Conservation (phyloP, 2,113 vertebrate genomes). For the Oncorhynchus nerka region DNA sequence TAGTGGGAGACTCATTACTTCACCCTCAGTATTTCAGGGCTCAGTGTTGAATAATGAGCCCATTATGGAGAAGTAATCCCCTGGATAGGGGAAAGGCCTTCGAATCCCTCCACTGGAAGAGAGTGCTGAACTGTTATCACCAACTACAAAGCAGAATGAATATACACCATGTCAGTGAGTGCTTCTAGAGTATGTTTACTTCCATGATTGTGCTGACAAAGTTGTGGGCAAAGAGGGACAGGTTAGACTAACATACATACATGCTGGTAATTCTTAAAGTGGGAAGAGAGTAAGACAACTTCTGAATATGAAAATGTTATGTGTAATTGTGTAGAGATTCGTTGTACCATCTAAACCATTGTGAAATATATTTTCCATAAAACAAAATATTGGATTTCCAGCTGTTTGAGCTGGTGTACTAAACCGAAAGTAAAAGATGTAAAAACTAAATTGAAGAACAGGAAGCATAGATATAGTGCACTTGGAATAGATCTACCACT, state of each 20-base stretch:
- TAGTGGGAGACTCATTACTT: slow-evolving; percentile 71
- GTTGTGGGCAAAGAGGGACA: not conserved
- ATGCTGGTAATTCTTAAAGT: slow-evolving; percentile 8
- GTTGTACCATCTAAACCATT: too few species aligned
- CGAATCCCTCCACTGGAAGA: slow-evolving; percentile 49
- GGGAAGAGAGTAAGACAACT: not conserved
- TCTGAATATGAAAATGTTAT: not conserved
- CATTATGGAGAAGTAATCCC: slow-evolving; percentile 71
- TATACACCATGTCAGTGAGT: slow-evolving; percentile 6
- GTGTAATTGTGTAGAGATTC: too few species aligned
- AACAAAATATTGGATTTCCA: too few species aligned
- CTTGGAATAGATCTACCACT: too few species aligned
- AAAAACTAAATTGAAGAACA: too few species aligned
- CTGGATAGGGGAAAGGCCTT: slow-evolving; percentile 53
- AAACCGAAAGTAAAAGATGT: too few species aligned
- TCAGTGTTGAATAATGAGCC: slow-evolving; percentile 74
- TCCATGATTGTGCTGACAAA: slow-evolving; percentile 22
- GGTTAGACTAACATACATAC: slow-evolving; percentile 2
- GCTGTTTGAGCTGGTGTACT: too few species aligned
- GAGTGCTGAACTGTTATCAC: slow-evolving; percentile 39
- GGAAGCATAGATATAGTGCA: too few species aligned
- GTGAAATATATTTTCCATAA: too few species aligned
- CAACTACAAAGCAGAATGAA: slow-evolving; percentile 33
- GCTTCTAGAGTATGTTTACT: slow-evolving; percentile 31
- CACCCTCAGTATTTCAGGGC: slow-evolving; percentile 58